phyloP scores from a whole-genome alignment of 53 echinoderm and acorn worm genomes.

The Apostichopus leukothele region DNA sequence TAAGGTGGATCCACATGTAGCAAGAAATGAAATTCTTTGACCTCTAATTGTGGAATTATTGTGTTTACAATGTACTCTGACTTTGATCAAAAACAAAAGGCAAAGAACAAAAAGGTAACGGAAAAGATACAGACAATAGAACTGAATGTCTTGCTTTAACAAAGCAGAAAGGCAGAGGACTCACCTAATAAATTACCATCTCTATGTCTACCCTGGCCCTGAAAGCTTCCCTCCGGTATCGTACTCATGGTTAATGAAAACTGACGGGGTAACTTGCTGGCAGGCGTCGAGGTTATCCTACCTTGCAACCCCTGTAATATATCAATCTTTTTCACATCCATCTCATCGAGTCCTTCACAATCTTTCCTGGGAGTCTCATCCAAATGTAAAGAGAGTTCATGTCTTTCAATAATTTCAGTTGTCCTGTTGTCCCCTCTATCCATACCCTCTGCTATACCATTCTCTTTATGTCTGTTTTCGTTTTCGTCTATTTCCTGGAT shows the following conservation, averaged over 20 bases:
- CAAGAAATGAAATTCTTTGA: no score
- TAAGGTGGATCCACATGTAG: no score
- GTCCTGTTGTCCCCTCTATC: not conserved
- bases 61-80: no score
- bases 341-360: conserved; percentile 4
- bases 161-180: not conserved
- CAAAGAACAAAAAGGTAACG: no score
- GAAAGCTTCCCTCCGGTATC: conserved; percentile 83
- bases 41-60: no score
- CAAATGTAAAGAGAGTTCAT: not conserved
- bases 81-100: no score
- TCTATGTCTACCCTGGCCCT: conserved; percentile 80
- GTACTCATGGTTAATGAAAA: conserved; percentile 55
- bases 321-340: conserved; percentile 3
- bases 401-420: not conserved
- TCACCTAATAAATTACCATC: conserved; percentile 89
- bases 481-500: conserved; percentile 46
- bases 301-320: conserved; percentile 31
- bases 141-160: no score
- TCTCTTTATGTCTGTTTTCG: conserved; percentile 24
- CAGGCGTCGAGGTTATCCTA: conserved; percentile 82
- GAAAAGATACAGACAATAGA: no score
- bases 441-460: not conserved
- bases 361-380: not conserved
- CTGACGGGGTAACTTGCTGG: conserved; percentile 69